Evolutionary conservation across 2,888 invertebrate genomes (phyloP).

Genomic region (Cremastobaeus sp.): DNA sequence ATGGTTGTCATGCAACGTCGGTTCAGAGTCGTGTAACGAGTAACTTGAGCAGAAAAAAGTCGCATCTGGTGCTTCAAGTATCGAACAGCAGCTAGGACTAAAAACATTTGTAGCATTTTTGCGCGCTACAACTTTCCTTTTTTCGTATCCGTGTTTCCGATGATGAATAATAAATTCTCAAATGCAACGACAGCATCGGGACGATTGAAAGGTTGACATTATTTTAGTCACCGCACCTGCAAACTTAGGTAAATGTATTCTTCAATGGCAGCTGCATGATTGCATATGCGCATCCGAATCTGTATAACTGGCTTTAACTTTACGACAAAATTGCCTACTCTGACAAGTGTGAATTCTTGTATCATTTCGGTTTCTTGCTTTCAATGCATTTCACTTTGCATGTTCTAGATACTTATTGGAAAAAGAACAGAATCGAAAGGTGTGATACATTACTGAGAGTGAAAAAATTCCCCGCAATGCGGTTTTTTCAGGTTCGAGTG

Average conservation of each 20-base stretch:
- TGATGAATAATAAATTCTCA: slow-evolving; percentile 56
- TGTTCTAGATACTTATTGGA: too few species aligned
- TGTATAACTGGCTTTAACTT: slow-evolving; percentile 48
- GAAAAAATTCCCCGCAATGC: too few species aligned
- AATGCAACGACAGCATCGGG: slow-evolving; percentile 43
- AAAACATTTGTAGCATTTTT: slow-evolving; percentile 54
- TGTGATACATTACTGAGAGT: too few species aligned
- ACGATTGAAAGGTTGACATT: slow-evolving; percentile 57
- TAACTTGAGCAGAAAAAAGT: slow-evolving; percentile 55
- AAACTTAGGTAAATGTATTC: slow-evolving; percentile 45
- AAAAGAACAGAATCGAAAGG: too few species aligned
- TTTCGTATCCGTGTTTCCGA: slow-evolving; percentile 24
- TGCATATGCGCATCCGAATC: slow-evolving; percentile 51
- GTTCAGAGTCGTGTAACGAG: slow-evolving; percentile 54
- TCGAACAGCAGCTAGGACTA: slow-evolving; percentile 43
- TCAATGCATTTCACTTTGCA: slow-evolving; percentile 8
- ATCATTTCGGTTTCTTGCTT: slow-evolving; percentile 31
- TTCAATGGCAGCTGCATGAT: slow-evolving; percentile 56
- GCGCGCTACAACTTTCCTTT: slow-evolving; percentile 42
- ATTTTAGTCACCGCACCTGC: slow-evolving; percentile 50
- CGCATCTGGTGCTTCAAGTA: slow-evolving; percentile 54
- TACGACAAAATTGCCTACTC: slow-evolving; percentile 46
- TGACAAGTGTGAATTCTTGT: slow-evolving; percentile 54
- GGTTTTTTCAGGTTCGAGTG: too few species aligned
- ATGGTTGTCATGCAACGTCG: slow-evolving; percentile 48